Base-by-base conservation (phyloP, 1,140 invertebrate species). In the Octopus bimaculoides region DNA sequence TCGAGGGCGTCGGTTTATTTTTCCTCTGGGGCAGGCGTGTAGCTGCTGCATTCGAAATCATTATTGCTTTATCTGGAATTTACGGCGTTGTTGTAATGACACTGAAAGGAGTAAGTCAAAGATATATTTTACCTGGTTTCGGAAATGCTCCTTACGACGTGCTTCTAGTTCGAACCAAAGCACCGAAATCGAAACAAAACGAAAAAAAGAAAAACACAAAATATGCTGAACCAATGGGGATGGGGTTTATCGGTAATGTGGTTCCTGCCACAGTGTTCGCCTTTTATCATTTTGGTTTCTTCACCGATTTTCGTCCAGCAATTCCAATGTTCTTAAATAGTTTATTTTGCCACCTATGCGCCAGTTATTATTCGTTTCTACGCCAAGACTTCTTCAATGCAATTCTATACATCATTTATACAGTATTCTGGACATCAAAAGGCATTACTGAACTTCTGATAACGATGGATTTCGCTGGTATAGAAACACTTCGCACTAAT, bases 11-110 rank as follows among this genome's bases (percentile, higher is more conserved):
- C 26, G 86, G 86, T 9, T 75, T 83, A 26, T 86, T 81, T 74
- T 84, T 83, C 75, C 69, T 71, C 17, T 87, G 86, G 86, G 84
- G 84, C 14, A 82, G 82, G 41, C 61, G 80, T n/a, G 83, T 84
- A 5, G 86, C 86, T 41, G 85, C 85, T 12, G 86, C 81, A 5
- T 87, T 87, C 78, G 86, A 87, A 79, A 75, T 87, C 26, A 79
- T 87, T 17, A 87, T 87, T 66, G 86, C 83, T 55, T 56, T 86
- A 4, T 81, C 84, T 20, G 83, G 85, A 10, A 79, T 83, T n/a
- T 87, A 87, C 77, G 86, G 84, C 10, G 85, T 86, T 4, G 81
- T 84, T 26, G 86, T 87, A 56, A 87, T 87, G 83, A 84, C 82
- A 78, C 80, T 86, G 10, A 87, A 87, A 81, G 86, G 86, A 4